A percentile compares a stretch with the other conserved stretches of the same genome.
phyloP scores from a whole-genome alignment of 2,888 invertebrate species.

The Nezara viridula region DNA sequence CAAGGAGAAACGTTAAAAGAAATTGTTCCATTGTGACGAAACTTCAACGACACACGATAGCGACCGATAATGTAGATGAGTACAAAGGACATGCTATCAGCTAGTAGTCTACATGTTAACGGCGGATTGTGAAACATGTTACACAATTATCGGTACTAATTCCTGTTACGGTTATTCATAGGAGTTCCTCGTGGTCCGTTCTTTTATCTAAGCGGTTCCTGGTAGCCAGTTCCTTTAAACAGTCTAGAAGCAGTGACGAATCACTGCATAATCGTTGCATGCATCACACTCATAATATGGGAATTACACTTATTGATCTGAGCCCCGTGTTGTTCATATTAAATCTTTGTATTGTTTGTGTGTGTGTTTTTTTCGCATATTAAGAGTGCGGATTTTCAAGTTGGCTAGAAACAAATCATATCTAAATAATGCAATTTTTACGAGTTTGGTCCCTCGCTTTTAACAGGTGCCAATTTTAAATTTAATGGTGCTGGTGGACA shows the following conservation, averaged over 20 bases:
- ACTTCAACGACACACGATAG: neutral
- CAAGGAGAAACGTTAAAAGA: neutral
- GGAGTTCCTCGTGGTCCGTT: neutral
- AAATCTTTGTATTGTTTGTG: too few species aligned
- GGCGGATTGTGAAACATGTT: conserved; percentile 12
- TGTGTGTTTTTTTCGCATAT: too few species aligned
- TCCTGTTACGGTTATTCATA: neutral
- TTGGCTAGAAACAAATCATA: too few species aligned
- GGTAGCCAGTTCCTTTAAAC: neutral
- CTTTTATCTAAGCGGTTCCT: neutral
- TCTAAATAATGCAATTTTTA: too few species aligned
- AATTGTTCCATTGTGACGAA: conserved; percentile 8
- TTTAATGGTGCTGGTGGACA: too few species aligned
- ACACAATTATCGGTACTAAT: neutral
- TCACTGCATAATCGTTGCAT: neutral
- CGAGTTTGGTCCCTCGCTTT: too few species aligned
- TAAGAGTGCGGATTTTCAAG: too few species aligned
- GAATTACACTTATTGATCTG: neutral
- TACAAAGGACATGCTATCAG: conserved; percentile 9
- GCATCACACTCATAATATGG: neutral
- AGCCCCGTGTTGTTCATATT: neutral
- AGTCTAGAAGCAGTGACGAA: neutral
- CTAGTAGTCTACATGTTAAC: conserved; percentile 6
- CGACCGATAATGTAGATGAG: neutral
- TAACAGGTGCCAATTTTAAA: too few species aligned